These are phyloP conservation scores for Argyresthia albistria DNA, from an alignment of 2,888 invertebrate genomes.

Conservation along the genomic window DNA sequence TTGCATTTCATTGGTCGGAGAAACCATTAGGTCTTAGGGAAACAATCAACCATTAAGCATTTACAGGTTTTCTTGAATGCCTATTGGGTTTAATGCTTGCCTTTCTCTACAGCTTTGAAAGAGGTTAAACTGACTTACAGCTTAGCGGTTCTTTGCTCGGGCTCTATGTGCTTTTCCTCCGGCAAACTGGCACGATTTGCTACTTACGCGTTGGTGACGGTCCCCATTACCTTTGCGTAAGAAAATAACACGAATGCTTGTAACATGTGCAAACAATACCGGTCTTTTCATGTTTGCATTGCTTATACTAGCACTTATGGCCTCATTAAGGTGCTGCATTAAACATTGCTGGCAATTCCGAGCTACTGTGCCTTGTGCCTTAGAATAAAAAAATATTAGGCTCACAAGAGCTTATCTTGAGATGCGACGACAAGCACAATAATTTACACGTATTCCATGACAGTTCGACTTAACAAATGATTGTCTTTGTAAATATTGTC, in stretches of 20 bases:
- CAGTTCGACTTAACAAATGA: constrained; percentile 20
- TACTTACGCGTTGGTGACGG: too few species aligned
- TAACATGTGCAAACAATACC: constrained; percentile 29
- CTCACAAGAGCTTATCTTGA: neutral
- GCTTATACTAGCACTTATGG: constrained; percentile 31
- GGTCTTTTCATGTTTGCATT: constrained; percentile 38
- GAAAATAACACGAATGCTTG: neutral
- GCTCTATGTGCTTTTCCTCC: too few species aligned
- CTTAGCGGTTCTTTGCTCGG: too few species aligned
- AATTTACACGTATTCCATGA: constrained; percentile 25
- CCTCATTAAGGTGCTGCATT: constrained; percentile 27
- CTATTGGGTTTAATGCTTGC: too few species aligned
- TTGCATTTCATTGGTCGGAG: too few species aligned
- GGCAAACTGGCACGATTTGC: too few species aligned
- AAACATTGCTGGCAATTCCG: neutral
- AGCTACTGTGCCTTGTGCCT: neutral
- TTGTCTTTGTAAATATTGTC: constrained; percentile 28
- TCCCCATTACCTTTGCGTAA: neutral
- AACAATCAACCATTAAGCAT: too few species aligned
- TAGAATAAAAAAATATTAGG: neutral
- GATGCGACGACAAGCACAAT: constrained; percentile 13
- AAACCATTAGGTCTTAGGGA: too few species aligned
- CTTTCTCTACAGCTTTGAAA: too few species aligned
- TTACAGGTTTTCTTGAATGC: too few species aligned
- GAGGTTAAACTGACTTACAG: too few species aligned